phyloP scores from a whole-genome alignment of 2,888 invertebrate species.

The Acrocyrtus sp. region DNA sequence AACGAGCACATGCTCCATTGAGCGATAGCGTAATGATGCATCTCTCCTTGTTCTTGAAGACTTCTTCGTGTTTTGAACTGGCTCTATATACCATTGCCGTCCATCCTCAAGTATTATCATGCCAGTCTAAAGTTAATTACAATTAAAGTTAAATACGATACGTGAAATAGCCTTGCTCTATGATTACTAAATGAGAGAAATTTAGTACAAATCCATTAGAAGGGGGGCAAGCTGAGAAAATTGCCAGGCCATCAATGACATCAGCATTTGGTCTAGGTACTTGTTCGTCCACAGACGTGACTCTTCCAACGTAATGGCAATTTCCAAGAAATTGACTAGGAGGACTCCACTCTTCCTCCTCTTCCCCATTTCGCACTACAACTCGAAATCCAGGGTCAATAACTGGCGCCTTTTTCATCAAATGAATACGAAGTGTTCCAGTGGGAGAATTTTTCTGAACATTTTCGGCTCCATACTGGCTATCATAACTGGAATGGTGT shows the following conservation, averaged over 20 bases:
- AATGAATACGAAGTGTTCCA: conserved; percentile 48
- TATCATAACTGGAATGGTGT: too few relatives aligned
- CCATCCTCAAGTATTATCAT: conserved; percentile 55
- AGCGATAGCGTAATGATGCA: background rate
- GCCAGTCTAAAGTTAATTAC: conserved; percentile 55
- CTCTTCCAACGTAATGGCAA: too few relatives aligned
- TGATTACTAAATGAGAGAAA: background rate
- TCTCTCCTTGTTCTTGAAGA: too few relatives aligned
- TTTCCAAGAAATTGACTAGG: too few relatives aligned
- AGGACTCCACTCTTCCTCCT: conserved; percentile 9
- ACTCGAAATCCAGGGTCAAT: conserved; percentile 31
- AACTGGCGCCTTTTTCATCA: conserved; percentile 35
- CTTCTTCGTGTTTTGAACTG: conserved; percentile 38
- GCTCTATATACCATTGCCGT: conserved; percentile 57
- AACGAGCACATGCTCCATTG: conserved; percentile 29
- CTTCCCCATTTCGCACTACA: conserved; percentile 35
- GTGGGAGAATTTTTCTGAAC: too few relatives aligned
- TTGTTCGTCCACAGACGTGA: background rate
- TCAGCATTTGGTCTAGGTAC: background rate
- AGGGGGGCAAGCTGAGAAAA: conserved; percentile 35
- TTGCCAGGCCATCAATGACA: too few relatives aligned
- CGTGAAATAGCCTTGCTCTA: background rate
- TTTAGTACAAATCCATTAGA: conserved; percentile 24
- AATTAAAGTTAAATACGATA: background rate
- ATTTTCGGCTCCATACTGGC: too few relatives aligned